phyloP scores from a whole-genome alignment of 2,113 vertebrate genomes.

The Phyllostomus discolor region DNA sequence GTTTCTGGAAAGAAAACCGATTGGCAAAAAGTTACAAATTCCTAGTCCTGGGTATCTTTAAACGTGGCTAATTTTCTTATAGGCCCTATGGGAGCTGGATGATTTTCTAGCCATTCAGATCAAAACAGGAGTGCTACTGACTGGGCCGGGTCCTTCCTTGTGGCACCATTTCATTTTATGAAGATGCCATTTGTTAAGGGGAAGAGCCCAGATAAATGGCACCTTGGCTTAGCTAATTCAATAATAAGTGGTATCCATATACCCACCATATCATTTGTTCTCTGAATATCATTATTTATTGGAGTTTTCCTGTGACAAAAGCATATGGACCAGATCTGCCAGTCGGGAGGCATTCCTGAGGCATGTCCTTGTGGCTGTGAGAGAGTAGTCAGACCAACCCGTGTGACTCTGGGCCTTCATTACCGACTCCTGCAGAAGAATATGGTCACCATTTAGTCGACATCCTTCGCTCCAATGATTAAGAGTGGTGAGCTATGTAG shows the following conservation, averaged over 20 bases:
- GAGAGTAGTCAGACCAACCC: not conserved
- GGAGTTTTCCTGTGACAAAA: not conserved
- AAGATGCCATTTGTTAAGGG: constrained; percentile 21
- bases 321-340: not conserved
- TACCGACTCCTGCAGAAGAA: constrained; percentile 41
- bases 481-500: constrained; percentile 39
- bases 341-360: not conserved
- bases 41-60: not conserved
- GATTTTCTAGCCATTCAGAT: not conserved
- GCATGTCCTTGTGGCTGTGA: not conserved
- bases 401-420: not conserved
- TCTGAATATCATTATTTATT: constrained; percentile 9
- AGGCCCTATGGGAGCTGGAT: not conserved
- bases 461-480: constrained; percentile 30
- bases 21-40: not conserved
- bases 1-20: constrained; percentile 21
- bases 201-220: not conserved
- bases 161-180: not conserved
- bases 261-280: not conserved
- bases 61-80: constrained; percentile 15
- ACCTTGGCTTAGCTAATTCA: not conserved
- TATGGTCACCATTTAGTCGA: constrained; percentile 25
- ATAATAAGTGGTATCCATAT: constrained; percentile 37
- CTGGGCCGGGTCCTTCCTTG: not conserved
- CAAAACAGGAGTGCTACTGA: not conserved